These are phyloP conservation scores for Galaxias olidus DNA, from an alignment of 2,797 vertebrate species.

Conservation along the genomic window DNA sequence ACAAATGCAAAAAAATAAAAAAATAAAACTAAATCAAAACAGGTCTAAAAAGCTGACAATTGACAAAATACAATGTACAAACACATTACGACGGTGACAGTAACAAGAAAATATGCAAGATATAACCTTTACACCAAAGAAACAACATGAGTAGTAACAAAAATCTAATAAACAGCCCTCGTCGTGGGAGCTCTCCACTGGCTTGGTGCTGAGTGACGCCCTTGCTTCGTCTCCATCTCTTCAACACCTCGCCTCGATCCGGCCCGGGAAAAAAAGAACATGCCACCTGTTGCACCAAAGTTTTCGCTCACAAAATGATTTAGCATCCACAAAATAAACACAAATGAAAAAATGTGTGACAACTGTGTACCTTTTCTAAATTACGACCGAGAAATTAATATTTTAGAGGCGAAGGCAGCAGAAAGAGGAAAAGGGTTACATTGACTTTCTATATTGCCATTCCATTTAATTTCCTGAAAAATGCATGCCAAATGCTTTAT, in stretches of 20 bases:
- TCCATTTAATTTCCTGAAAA: conserved; percentile 27
- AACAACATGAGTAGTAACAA: not conserved
- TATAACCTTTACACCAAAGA: not conserved
- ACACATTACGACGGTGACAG: too few relatives aligned
- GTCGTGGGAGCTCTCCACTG: conserved; percentile 71
- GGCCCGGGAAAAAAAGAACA: conserved; percentile 53
- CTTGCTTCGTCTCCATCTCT: conserved; percentile 55
- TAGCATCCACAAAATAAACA: conserved; percentile 17
- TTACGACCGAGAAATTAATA: conserved; percentile 61
- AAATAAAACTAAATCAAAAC: not conserved
- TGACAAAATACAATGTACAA: too few relatives aligned
- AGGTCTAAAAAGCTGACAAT: too few relatives aligned
- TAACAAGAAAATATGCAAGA: too few relatives aligned
- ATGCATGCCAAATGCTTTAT: too few relatives aligned
- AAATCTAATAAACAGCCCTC: conserved; percentile 28
- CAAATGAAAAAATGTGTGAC: conserved; percentile 17
- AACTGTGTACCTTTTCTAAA: conserved; percentile 26
- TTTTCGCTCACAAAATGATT: conserved; percentile 58
- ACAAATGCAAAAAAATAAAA: not conserved
- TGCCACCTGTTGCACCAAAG: conserved; percentile 75
- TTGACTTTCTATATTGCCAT: not conserved
- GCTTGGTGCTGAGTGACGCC: conserved; percentile 77
- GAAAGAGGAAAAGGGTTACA: conserved; percentile 30
- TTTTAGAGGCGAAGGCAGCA: conserved; percentile 57
- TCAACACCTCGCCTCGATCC: conserved; percentile 60